Evolutionary conservation across 2,888 invertebrate genomes (phyloP).

Genomic region (Exocentrus adspersus): DNA sequence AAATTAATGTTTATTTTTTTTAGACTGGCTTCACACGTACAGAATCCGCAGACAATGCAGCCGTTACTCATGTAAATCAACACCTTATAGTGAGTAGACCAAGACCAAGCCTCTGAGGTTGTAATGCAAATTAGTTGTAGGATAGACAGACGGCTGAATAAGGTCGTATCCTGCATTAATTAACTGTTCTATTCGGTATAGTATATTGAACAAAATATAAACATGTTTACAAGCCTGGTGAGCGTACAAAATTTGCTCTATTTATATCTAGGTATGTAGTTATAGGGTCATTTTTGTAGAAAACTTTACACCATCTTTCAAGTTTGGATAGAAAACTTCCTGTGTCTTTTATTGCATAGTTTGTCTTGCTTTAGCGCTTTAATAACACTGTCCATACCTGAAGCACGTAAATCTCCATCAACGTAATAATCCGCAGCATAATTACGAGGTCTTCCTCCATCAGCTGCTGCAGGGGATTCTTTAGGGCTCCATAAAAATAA

Average conservation of each 20-base stretch:
- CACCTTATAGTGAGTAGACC: conserved; percentile 13
- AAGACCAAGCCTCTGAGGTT: conserved; percentile 4
- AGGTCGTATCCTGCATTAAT: background rate
- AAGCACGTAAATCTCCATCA: conserved; percentile 6
- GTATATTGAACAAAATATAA: background rate
- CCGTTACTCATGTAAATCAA: conserved; percentile 24
- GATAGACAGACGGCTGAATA: background rate
- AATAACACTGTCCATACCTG: background rate
- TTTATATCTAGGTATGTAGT: no score
- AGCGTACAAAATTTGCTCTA: no score
- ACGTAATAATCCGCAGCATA: conserved; percentile 14
- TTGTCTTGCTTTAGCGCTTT: background rate
- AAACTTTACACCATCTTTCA: no score
- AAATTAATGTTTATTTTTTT: no score
- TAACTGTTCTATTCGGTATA: background rate
- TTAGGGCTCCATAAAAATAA: conserved; percentile 23
- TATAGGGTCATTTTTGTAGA: no score
- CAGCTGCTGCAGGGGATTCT: conserved; percentile 11
- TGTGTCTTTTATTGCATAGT: no score
- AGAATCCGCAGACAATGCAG: conserved; percentile 17
- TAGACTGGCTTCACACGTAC: conserved; percentile 9
- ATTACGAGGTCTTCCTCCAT: conserved; percentile 5
- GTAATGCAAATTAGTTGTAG: conserved; percentile 17
- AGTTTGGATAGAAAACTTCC: no score
- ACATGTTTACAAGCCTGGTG: background rate